Conservation (phyloP, 2,888 invertebrate species). For the Orthosia cruda region DNA sequence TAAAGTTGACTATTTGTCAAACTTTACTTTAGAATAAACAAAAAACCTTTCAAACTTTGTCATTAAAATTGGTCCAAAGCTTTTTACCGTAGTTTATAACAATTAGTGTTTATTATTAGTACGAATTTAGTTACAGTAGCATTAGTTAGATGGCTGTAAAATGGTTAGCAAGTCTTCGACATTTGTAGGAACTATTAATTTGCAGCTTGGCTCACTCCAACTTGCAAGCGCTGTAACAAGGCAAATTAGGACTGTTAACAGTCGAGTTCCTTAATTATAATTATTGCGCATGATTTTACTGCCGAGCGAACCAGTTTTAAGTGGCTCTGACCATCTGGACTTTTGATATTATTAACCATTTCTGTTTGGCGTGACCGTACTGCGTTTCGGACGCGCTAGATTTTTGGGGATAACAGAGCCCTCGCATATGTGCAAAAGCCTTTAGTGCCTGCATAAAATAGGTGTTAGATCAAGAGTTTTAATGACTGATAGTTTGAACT, state of each 20-base stretch:
- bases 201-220: conserved; percentile 29
- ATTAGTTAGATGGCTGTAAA: neutral
- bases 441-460: neutral
- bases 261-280: conserved; percentile 50
- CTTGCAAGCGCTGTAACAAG: conserved; percentile 44
- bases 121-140: neutral
- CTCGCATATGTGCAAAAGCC: neutral
- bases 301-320: conserved; percentile 9
- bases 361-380: neutral
- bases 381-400: neutral
- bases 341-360: conserved; percentile 21
- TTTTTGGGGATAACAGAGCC: neutral
- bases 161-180: conserved; percentile 8
- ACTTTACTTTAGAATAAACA: too few relatives aligned
- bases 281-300: conserved; percentile 46
- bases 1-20: too few relatives aligned
- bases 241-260: conserved; percentile 51
- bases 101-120: neutral
- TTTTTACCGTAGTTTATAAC: neutral
- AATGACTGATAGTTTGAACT: too few relatives aligned
- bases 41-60: too few relatives aligned
- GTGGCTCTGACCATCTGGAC: neutral
- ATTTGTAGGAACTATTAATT: conserved; percentile 31
- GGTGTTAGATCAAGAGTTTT: neutral
- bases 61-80: neutral